Evolutionary conservation across 2,888 invertebrate species (phyloP).

Genomic region (Drosophila testacea): DNA sequence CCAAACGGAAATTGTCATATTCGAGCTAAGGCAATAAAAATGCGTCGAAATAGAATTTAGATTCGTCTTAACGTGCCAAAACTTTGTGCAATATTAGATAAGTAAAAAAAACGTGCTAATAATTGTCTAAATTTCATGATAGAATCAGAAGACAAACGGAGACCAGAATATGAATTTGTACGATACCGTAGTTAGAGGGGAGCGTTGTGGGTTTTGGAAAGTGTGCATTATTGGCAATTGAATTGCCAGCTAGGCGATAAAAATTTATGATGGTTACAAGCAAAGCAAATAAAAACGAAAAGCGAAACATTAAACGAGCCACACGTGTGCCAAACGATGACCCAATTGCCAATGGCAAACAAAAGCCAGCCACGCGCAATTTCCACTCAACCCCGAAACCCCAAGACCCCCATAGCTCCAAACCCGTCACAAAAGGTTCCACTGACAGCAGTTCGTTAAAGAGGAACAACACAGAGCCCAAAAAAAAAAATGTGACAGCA

Average conservation of each 20-base stretch:
- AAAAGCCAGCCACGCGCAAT: slow-evolving; percentile 55
- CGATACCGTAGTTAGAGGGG: neutral
- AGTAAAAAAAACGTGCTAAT: slow-evolving; percentile 1
- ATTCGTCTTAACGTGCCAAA: slow-evolving; percentile 41
- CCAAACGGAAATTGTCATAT: slow-evolving; percentile 19
- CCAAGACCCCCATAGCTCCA: neutral
- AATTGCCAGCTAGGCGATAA: slow-evolving; percentile 60
- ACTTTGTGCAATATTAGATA: slow-evolving; percentile 3
- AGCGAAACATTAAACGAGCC: slow-evolving; percentile 66
- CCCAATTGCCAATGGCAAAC: slow-evolving; percentile 63
- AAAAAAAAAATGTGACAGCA: slow-evolving; percentile 4
- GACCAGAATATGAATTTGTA: slow-evolving; percentile 7
- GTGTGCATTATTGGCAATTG: slow-evolving; percentile 54
- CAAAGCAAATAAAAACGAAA: slow-evolving; percentile 56
- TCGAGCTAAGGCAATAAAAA: slow-evolving; percentile 40
- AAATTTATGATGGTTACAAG: slow-evolving; percentile 63
- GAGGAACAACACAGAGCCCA: neutral
- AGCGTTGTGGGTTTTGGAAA: slow-evolving; percentile 25
- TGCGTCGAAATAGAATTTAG: slow-evolving; percentile 49
- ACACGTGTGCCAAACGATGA: slow-evolving; percentile 80
- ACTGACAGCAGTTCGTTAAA: slow-evolving; percentile 38
- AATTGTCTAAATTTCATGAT: slow-evolving; percentile 12
- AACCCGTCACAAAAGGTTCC: slow-evolving; percentile 19
- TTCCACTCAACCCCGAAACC: slow-evolving; percentile 12
- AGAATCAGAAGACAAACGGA: slow-evolving; percentile 20